Conservation (phyloP, 2,113 vertebrate genomes). For the Tyrannus savana region DNA sequence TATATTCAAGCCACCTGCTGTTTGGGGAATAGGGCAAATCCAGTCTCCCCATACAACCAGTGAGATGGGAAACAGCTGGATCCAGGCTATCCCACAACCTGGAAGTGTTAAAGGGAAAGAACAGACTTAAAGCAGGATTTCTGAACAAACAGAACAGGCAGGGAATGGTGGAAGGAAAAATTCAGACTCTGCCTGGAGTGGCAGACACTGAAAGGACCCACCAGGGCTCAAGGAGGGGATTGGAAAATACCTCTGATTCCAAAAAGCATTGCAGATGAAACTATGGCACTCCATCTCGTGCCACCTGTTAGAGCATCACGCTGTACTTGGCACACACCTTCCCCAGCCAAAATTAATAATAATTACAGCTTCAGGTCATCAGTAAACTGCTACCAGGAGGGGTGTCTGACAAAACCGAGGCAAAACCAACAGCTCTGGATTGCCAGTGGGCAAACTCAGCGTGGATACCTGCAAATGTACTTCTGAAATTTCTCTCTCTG, state of each 20-base stretch:
- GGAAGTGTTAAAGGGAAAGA: background rate
- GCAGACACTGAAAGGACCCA: background rate
- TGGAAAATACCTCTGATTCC: background rate
- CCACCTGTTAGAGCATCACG: background rate
- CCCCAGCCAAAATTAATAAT: background rate
- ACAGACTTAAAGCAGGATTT: background rate
- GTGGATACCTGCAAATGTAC: no score
- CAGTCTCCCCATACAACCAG: background rate
- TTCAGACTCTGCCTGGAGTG: background rate
- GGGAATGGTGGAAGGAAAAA: background rate
- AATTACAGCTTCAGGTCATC: background rate
- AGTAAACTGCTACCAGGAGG: background rate
- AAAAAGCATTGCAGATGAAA: background rate
- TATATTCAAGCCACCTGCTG: constrained; percentile 1
- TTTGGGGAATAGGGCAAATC: background rate
- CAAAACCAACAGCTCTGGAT: background rate
- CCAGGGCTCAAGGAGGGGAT: background rate
- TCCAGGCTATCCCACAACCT: background rate
- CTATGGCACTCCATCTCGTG: background rate
- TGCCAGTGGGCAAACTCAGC: background rate
- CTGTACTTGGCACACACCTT: background rate
- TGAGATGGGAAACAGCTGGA: background rate
- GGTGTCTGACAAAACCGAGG: background rate
- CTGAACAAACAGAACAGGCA: background rate
- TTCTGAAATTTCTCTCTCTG: background rate